Conservation (phyloP, 2,797 vertebrate species). For the Naso thynnoides region DNA sequence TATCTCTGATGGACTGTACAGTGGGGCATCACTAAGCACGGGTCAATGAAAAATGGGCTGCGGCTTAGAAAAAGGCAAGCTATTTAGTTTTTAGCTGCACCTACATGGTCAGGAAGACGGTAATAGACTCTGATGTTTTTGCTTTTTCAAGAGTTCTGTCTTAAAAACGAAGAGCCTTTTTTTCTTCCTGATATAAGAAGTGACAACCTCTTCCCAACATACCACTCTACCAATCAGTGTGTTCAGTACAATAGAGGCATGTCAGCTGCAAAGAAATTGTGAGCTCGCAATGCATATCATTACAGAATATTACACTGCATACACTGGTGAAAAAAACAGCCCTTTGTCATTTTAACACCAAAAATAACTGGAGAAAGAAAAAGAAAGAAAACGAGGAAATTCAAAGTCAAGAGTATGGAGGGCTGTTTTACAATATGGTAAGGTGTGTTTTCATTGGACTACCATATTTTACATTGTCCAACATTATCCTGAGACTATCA, state of each 20-base stretch:
- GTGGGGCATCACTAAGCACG: slow-evolving; percentile 52
- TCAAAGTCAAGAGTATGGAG: not conserved
- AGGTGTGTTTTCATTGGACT: too few species aligned
- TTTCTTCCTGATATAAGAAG: not conserved
- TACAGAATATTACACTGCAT: not conserved
- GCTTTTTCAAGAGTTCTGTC: slow-evolving; percentile 9
- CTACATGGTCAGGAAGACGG: slow-evolving; percentile 24
- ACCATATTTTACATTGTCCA: too few species aligned
- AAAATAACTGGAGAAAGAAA: not conserved
- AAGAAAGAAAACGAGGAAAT: not conserved
- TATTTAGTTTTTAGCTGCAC: slow-evolving; percentile 36
- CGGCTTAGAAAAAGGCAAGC: slow-evolving; percentile 40
- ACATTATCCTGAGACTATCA: too few species aligned
- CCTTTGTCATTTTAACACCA: not conserved
- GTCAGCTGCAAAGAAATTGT: not conserved
- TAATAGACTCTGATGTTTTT: slow-evolving; percentile 21
- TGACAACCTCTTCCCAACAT: not conserved
- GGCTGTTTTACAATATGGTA: too few species aligned
- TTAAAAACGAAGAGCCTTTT: not conserved
- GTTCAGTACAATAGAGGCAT: not conserved
- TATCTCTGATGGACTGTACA: slow-evolving; percentile 66
- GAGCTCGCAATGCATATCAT: not conserved
- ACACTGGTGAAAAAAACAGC: not conserved
- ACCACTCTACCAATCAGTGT: not conserved
- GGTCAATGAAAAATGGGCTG: slow-evolving; percentile 65